phyloP scores from a whole-genome alignment of 2,888 invertebrate genomes.

The Urechis unicinctus region DNA sequence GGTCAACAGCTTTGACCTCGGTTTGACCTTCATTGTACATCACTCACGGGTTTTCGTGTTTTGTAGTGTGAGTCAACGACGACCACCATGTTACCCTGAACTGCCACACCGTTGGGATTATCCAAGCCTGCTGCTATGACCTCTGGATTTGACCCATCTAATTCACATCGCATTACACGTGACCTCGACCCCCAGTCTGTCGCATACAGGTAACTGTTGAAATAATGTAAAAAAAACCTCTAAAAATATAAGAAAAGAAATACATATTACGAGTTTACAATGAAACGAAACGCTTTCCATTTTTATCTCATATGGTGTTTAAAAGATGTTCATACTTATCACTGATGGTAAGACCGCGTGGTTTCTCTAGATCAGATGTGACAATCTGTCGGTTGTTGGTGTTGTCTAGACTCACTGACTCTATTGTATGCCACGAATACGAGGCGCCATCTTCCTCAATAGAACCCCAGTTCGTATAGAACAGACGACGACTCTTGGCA shows the following conservation, averaged over 20 bases:
- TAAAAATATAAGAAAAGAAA: neutral
- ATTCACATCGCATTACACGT: conserved; percentile 24
- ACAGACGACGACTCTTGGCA: conserved; percentile 28
- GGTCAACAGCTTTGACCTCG: too few species aligned
- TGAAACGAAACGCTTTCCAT: too few species aligned
- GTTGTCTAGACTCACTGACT: conserved; percentile 28
- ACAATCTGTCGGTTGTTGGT: conserved; percentile 23
- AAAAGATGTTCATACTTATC: conserved; percentile 19
- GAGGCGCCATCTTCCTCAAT: conserved; percentile 27
- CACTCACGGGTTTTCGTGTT: conserved; percentile 19
- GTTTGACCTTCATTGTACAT: too few species aligned
- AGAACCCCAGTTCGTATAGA: conserved; percentile 37
- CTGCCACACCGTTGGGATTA: conserved; percentile 31
- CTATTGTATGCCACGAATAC: conserved; percentile 36
- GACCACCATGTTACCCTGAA: conserved; percentile 23
- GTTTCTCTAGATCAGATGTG: conserved; percentile 26
- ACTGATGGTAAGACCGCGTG: conserved; percentile 30
- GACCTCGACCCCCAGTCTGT: conserved; percentile 32
- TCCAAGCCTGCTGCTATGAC: conserved; percentile 23
- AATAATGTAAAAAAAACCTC: neutral
- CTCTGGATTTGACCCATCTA: conserved; percentile 29
- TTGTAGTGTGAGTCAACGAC: conserved; percentile 31
- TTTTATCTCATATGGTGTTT: too few species aligned
- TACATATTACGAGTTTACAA: neutral
- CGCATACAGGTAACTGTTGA: conserved; percentile 30